Base-by-base conservation (phyloP, 2,797 vertebrate genomes). In the Hoplostethus mediterraneus region DNA sequence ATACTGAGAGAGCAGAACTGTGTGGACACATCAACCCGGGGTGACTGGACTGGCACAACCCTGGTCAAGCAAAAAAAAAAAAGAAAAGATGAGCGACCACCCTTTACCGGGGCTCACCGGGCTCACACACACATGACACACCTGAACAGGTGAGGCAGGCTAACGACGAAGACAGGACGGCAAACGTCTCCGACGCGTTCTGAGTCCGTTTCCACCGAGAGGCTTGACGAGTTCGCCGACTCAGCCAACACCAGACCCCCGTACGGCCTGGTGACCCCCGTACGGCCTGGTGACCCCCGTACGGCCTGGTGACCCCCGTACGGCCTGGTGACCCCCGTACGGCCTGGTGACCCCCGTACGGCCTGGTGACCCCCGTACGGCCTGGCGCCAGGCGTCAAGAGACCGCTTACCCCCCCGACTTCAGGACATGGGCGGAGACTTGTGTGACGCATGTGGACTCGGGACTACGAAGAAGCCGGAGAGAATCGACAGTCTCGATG, bases 401-500 rank as follows among this genome's bases (percentile, higher is more conserved):
- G 52, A 14, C 63, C 33, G 0, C 3, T 56, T 0, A 63, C 31
- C 47, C 38, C 3, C 30, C 12, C 53, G 53, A 75, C 64, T 71
- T 65, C 82, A 76, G 78, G 80, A 89, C 75, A 53, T 66, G 5
- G 66, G 83, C 55, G 3, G 70, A 77, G 85, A 10, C 38, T 21
- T 17, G 53, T 65, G 83, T 10, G 73, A 86, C 77, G 73, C 83
- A 84, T 73, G 82, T 86, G 84, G 82, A 90, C 87, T 87, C 21
- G 21, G 21, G 75, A 88, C 75, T 90, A 83, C 12, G 36, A 72
- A 63, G 84, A 86, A 87, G 83, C 86, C 65, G 31, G 85, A 85
- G 84, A 80, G 82, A 86, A 87, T 78, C 84, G 70, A 21, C 82
- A 67, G 78, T 86, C 73, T 75, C 28, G 31, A 83, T 80, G 85